Evolutionary conservation across 2,888 invertebrate species (phyloP), one percentile per base, ranked within the genome.

Genomic region (Cyclophora albipunctata): DNA sequence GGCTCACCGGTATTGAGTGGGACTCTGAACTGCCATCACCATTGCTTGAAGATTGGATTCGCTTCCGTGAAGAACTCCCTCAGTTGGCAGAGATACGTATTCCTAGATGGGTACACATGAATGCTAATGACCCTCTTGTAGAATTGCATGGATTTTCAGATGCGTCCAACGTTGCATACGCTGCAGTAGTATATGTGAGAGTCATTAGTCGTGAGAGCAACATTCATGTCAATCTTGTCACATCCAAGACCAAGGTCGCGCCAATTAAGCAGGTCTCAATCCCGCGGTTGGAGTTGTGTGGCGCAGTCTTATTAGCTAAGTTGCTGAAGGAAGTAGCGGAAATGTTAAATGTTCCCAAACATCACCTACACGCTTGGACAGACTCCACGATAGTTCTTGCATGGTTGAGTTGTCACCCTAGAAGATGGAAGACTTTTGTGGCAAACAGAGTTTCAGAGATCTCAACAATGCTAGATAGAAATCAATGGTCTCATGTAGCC

Each of bases 11-110:
- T n/a, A 6, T 42, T 34, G 58, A 43, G 2, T 67, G 67, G 67
- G 67, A 65, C 49, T 59, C 62, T 4, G 56, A 59, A 5, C 34
- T 50, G 2, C n/a, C 50, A 40, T 1, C 35, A 3, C 34, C 46
- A 3, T 43, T 66, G 3, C 4, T 57, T 20, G n/a, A 52, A 3
- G 63, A 64, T n/a, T 67, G 63, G 66, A 3, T 42, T 6, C 42
- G 20, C 34, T 66, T 59, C 34, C 42, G 60, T 5, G 5, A 45
- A 1, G 49, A 55, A 0, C 48, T 64, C 7, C 4, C 2, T 2
- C 34, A 40, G 7, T 2, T 48, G 7, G 6, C 34, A 0, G 3
- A 45, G n/a, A 34, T 51, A 6, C 42, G n/a, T 7, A 43, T 51
- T 43, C 51, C 51, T 5, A 7, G 51, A 5, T 48, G 51, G 51